Evolutionary conservation across 2,797 vertebrate species (phyloP).

Genomic region (Pagetopsis macropterus): DNA sequence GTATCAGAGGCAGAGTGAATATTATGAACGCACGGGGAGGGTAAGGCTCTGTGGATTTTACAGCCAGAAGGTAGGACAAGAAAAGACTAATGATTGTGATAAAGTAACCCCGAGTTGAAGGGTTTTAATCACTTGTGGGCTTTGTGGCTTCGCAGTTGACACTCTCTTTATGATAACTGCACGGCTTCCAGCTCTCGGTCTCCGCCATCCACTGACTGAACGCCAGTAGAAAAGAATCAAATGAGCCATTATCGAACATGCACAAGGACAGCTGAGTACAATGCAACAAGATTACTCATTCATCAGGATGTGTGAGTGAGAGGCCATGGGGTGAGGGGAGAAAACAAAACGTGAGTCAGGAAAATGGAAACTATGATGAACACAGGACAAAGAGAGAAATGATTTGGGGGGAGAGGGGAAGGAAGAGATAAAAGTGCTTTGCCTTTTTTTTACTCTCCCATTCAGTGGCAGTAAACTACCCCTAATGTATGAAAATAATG

Average conservation of each 20-base stretch:
- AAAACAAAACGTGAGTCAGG: conserved; percentile 47
- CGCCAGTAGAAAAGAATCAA: conserved; percentile 62
- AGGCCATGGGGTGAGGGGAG: conserved; percentile 37
- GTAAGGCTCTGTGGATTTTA: conserved; percentile 70
- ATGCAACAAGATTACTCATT: conserved; percentile 65
- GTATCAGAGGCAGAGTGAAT: conserved; percentile 86
- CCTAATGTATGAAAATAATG: not conserved
- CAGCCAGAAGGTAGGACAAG: conserved; percentile 73
- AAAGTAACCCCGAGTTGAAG: conserved; percentile 79
- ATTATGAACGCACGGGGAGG: conserved; percentile 78
- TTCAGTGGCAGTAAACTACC: too few relatives aligned
- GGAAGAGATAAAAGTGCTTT: conserved; percentile 41
- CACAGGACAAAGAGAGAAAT: conserved; percentile 66
- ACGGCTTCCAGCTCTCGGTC: conserved; percentile 58
- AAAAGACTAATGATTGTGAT: conserved; percentile 79
- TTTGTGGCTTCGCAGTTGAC: conserved; percentile 75
- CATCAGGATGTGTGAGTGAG: conserved; percentile 50
- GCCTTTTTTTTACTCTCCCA: too few relatives aligned
- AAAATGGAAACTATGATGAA: conserved; percentile 46
- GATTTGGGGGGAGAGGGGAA: not conserved
- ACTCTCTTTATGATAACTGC: conserved; percentile 74
- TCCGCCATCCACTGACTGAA: conserved; percentile 43
- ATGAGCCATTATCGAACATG: conserved; percentile 71
- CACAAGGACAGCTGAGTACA: conserved; percentile 64
- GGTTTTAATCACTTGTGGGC: conserved; percentile 82